Evolutionary conservation across 2,888 invertebrate species (phyloP), one percentile per base, ranked within the genome.

Genomic region (Pediacus dermestoides): DNA sequence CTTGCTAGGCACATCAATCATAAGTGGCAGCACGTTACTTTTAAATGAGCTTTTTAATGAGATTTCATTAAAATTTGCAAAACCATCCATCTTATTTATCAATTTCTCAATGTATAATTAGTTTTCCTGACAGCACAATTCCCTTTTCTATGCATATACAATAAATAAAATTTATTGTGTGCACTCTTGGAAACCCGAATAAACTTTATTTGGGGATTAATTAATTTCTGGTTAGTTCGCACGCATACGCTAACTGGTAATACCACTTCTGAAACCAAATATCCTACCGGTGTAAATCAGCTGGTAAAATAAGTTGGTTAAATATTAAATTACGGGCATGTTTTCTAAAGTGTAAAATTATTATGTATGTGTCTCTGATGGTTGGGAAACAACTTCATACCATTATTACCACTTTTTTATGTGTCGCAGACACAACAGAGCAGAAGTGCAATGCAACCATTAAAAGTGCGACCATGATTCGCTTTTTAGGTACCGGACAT

Each of bases 21-120:
- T 49, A 36, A 31, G 18, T 41, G 37, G 44, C 42, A 28, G 42
- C 42, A 39, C 37, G 37, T 48, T 44, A 42, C 39, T 47, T 50
- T 46, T 44, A 49, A 50, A 53, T 50, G 52, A 39, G 48, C 42
- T 48, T 56, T 52, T 55, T 55, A 55, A 52, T 53, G 57, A 53
- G 54, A 46, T 51, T 57, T 55, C 50, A 52, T 54, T 54, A 50
- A 53, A 55, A 51, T 54, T 53, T 34, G 50, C 55, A 39, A 42
- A 42, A 41, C 47, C 50, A 53, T 57, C 50, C 53, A 54, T 55
- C 57, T 55, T 53, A 34, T 50, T 42, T 52, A 48, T 52, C 50
- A 53, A 51, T 53, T 53, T 39, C 48, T 45, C 41, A 39, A 28
- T 34, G 44, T 36, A 36, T 47, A 44, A 47, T 44, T 31, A 31